Conservation (phyloP, 2,113 vertebrate species). For the Columba janthina region DNA sequence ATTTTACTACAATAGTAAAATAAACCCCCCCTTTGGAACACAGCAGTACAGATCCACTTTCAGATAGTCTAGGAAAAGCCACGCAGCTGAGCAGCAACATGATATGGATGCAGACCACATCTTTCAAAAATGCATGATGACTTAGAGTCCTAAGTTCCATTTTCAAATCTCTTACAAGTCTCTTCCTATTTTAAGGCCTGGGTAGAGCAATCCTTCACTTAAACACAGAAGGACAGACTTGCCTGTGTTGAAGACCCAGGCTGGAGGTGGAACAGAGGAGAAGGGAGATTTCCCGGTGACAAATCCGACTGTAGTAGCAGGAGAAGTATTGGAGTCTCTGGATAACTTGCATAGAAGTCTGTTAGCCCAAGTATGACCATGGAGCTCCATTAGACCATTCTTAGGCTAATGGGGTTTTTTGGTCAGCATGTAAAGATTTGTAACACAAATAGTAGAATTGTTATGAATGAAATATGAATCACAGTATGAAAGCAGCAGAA, state of each 20-base stretch:
- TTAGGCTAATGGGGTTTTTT: neutral
- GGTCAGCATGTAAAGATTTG: neutral
- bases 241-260: neutral
- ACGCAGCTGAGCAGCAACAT: conserved; percentile 15
- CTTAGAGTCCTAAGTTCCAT: neutral
- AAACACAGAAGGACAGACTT: neutral
- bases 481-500: neutral
- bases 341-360: neutral
- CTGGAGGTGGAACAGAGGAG: neutral
- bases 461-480: neutral
- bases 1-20: conserved; percentile 33
- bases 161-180: neutral
- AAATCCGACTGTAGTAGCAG: neutral
- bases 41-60: conserved; percentile 1
- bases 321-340: neutral
- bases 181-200: conserved; percentile 23
- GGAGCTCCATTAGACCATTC: neutral
- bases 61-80: conserved; percentile 42
- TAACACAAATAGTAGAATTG: neutral
- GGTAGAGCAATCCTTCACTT: neutral
- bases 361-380: neutral
- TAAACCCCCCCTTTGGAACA: neutral
- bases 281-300: neutral
- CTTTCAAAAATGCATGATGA: conserved; percentile 30
- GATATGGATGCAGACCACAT: neutral